Evolutionary conservation across 2,113 vertebrate species (phyloP).

Genomic region (Pseudorectes ferrugineus): DNA sequence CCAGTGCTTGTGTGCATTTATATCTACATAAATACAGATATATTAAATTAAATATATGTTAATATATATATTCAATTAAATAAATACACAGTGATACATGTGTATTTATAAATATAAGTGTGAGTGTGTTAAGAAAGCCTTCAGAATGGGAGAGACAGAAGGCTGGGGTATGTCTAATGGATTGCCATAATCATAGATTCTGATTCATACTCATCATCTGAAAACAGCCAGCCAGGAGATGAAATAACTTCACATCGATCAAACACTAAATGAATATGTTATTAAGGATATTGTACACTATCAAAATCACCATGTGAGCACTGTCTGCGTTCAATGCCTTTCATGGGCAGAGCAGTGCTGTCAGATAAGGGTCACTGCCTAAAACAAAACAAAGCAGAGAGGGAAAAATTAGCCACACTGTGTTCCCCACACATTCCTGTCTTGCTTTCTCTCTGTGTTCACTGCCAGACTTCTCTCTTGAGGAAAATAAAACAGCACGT

Average conservation of each 20-base stretch:
- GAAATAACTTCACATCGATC: slow-evolving; percentile 20
- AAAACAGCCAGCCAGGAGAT: not conserved
- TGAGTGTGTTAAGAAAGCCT: not conserved
- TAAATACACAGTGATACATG: not conserved
- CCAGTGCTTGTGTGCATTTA: not conserved
- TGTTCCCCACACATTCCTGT: not conserved
- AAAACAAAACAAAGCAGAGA: not conserved
- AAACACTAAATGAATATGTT: not conserved
- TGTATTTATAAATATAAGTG: not conserved
- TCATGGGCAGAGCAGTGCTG: not conserved
- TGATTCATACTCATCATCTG: not conserved
- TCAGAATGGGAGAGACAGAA: not conserved
- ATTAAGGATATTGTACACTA: not conserved
- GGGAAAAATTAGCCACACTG: accelerated
- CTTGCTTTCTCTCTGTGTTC: not conserved
- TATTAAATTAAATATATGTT: not conserved
- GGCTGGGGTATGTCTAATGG: not conserved
- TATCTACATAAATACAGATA: not conserved
- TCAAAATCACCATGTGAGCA: not conserved
- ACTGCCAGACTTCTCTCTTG: accelerated
- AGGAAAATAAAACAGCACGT: accelerated
- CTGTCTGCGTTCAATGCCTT: not conserved
- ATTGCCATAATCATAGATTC: not conserved
- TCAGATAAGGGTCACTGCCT: not conserved
- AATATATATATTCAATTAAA: not conserved